These are phyloP conservation scores for Myodes glareolus DNA, from an alignment of 2,113 vertebrate genomes.

Conservation along the genomic window DNA sequence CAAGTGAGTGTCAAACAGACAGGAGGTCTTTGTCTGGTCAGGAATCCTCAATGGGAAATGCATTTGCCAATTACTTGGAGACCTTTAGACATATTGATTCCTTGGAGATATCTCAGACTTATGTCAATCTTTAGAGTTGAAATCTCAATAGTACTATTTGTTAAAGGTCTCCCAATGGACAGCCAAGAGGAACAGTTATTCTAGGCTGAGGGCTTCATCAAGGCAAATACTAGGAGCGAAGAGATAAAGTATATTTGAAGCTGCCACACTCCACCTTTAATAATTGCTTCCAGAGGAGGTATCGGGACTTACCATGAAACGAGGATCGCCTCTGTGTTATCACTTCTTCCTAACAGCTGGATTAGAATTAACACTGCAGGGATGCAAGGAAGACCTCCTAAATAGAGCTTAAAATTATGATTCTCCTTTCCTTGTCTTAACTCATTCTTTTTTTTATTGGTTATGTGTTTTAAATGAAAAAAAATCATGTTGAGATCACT, in stretches of 20 bases:
- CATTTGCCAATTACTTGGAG: neutral
- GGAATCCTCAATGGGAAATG: neutral
- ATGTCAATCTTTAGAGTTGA: neutral
- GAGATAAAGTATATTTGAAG: slow-evolving; percentile 6
- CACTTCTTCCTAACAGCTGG: slow-evolving; percentile 8
- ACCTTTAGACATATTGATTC: neutral
- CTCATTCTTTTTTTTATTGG: neutral
- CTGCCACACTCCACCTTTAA: slow-evolving; percentile 6
- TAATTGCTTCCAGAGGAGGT: neutral
- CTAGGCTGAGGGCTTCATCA: neutral
- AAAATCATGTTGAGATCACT: neutral
- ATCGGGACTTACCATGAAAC: neutral
- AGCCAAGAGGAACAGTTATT: neutral
- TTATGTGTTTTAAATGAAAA: neutral
- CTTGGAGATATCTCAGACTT: neutral
- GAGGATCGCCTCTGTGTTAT: neutral
- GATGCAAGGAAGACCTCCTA: neutral
- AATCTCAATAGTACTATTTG: neutral
- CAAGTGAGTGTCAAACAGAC: neutral
- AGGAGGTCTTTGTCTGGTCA: neutral
- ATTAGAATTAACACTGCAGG: slow-evolving; percentile 45
- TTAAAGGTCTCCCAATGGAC: neutral
- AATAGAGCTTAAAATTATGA: slow-evolving; percentile 11
- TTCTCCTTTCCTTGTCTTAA: slow-evolving; percentile 11
- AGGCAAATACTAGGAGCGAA: neutral